Conservation (phyloP, 2,888 invertebrate genomes). For the Serripes groenlandicus region DNA sequence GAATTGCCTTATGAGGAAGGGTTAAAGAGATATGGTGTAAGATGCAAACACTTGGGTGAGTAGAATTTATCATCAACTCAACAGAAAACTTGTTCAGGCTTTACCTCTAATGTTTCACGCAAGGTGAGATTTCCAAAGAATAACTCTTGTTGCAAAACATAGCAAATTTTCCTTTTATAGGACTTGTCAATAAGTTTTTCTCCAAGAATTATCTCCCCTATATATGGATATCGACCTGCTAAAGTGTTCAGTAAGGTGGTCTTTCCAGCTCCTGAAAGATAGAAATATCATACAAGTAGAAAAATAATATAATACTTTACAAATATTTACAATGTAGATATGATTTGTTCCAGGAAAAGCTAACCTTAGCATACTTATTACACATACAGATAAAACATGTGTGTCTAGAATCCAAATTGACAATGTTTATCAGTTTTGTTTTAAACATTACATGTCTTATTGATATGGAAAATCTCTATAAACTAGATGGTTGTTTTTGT, state of each 20-base stretch:
- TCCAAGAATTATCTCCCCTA: slow-evolving; percentile 90
- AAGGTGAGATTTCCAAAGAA: slow-evolving; percentile 93
- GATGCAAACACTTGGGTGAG: no score
- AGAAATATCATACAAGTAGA: not conserved
- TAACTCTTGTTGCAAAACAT: slow-evolving; percentile 93
- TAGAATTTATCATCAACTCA: no score
- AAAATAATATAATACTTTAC: not conserved
- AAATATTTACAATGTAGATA: not conserved
- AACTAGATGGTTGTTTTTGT: no score
- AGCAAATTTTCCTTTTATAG: slow-evolving; percentile 92
- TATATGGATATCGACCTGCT: slow-evolving; percentile 90
- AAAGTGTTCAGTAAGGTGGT: slow-evolving; percentile 92
- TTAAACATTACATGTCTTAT: no score
- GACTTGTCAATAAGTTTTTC: slow-evolving; percentile 90
- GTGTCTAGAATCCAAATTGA: not conserved
- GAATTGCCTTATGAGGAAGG: no score
- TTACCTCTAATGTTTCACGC: slow-evolving; percentile 91
- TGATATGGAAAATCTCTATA: no score
- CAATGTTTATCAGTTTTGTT: not conserved
- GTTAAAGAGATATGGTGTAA: no score
- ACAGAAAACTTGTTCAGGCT: no score
- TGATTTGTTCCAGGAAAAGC: not conserved
- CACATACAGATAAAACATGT: not conserved
- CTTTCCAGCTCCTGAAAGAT: slow-evolving; percentile 90
- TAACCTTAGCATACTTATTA: not conserved